Conservation (phyloP, 1,140 invertebrate species). For the Andrena cerasifolii region DNA sequence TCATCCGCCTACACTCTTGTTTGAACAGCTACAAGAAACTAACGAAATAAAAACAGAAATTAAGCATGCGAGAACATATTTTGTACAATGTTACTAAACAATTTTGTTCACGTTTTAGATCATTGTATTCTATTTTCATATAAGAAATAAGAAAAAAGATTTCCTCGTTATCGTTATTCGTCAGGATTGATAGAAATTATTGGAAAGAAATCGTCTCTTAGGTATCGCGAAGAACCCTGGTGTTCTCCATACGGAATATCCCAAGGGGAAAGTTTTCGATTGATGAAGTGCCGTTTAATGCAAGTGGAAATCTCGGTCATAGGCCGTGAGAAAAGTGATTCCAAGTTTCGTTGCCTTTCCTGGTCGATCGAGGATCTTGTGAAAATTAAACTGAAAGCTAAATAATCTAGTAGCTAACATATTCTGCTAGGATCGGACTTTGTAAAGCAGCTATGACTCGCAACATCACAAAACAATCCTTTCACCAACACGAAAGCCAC, state of each 20-base stretch:
- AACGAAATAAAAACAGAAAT: background rate
- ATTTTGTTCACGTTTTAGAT: no score
- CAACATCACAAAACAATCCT: no score
- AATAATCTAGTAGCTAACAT: no score
- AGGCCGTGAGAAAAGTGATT: background rate
- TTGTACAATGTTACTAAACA: no score
- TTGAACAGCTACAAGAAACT: no score
- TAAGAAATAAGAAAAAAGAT: no score
- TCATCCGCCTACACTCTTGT: no score
- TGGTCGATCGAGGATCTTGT: constrained; percentile 16
- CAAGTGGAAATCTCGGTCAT: constrained; percentile 54
- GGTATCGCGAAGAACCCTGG: background rate
- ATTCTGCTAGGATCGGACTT: no score
- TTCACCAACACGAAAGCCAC: no score
- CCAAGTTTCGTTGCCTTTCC: constrained; percentile 33
- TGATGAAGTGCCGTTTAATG: constrained; percentile 26
- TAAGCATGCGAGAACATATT: no score
- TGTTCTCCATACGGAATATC: background rate
- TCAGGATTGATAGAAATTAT: constrained; percentile 14
- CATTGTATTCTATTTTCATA: no score
- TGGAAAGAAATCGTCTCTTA: background rate
- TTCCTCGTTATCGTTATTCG: background rate
- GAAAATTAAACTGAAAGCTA: constrained; percentile 24
- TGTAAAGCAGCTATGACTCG: no score
- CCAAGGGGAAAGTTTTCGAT: constrained; percentile 50